Base-by-base conservation (phyloP, 2,113 vertebrate species). In the Pionites leucogaster region DNA sequence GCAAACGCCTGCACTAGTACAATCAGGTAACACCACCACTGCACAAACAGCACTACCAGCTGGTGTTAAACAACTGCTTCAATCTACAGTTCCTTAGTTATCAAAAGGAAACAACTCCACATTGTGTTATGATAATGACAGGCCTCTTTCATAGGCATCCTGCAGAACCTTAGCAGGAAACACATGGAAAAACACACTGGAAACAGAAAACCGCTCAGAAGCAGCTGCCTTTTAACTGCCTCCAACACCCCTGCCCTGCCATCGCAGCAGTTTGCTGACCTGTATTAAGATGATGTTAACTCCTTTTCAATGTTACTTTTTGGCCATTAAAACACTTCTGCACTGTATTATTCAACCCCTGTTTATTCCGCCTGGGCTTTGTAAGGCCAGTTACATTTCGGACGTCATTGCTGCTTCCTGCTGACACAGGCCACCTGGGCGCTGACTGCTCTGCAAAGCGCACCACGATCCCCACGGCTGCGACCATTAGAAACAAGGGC, bases 351-450 rank as follows among this genome's bases (percentile, higher is more conserved):
- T 24, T 7, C 31, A 23, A 23, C 20, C 57, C 4, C 9, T 59
- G 2, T 15, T 59, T 16, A 59, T 35, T 59, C 22, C 12, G 6
- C 7, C 41, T 4, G 20, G 4, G 12, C 18, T 57, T 41, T 37
- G 5, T 5, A 14, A 20, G 7, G 3, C 5, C 28, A 6, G 69
- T 4, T 59, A 14, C 6, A 9, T 3, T 0, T 2, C 1, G n/a
- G 53, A 5, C 20, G 28, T 2, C 4, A 0, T 0, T 4, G 13
- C 37, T 0, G 7, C 0, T 57, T 2, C 35, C 10, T 8, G 2
- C 5, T 4, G 18, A 11, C 79, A 2, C 11, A 63, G 29, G 11
- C 6, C 49, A 2, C 42, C 2, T 2, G 25, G 41, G n/a, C 7
- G 0, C 53, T 0, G 24, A 13, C 42, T 6, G 33, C 49, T 39